Percentiles rank a stretch among this genome's conserved stretches.
Conservation (phyloP, 2,113 vertebrate species). For the Saguinus midas region DNA sequence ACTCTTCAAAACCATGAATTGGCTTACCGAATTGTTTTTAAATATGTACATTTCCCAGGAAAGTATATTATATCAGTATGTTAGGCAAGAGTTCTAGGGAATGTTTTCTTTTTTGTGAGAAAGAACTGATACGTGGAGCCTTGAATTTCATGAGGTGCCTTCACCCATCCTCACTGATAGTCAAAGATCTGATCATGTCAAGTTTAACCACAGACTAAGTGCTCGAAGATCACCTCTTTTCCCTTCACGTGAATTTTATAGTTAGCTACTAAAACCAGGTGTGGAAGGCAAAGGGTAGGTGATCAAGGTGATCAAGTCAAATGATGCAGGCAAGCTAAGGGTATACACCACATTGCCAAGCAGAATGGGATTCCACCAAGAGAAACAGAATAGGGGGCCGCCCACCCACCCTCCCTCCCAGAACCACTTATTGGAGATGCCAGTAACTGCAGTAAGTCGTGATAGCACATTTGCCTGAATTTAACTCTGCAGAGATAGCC, state of each 20-base stretch:
- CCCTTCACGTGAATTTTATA: background rate
- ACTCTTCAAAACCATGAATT: background rate
- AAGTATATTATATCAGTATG: rapidly evolving
- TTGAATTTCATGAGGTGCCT: background rate
- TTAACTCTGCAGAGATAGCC: background rate
- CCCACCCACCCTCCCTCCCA: background rate
- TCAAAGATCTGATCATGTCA: background rate
- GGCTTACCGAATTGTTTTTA: background rate
- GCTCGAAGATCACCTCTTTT: background rate
- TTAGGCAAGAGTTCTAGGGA: background rate
- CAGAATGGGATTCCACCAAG: background rate
- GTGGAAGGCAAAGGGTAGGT: no score
- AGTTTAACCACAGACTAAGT: background rate
- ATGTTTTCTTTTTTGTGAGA: background rate
- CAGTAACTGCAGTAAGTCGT: background rate
- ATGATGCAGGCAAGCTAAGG: background rate
- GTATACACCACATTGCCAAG: background rate
- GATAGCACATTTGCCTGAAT: background rate
- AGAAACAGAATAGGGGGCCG: background rate
- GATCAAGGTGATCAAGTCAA: background rate
- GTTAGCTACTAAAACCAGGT: background rate
- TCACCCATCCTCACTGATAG: background rate
- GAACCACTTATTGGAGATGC: background rate
- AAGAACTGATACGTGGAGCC: background rate
- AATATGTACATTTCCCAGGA: background rate